Evolutionary conservation across 2,113 vertebrate genomes (phyloP).

Genomic region (Narcine bancroftii): DNA sequence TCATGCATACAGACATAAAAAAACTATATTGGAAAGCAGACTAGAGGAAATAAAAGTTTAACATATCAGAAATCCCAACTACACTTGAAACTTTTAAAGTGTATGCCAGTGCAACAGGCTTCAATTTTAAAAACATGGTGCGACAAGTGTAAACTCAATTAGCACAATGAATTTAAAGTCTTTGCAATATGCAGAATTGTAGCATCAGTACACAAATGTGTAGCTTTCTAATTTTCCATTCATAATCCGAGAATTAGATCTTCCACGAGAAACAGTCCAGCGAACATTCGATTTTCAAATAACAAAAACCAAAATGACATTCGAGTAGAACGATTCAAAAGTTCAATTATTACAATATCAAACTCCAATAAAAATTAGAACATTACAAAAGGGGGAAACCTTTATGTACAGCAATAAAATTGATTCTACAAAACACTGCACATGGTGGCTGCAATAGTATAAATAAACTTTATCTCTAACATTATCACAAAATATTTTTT

Average conservation of each 20-base stretch:
- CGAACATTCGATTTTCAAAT: not conserved
- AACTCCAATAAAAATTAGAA: constrained; percentile 26
- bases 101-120: not conserved
- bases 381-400: constrained; percentile 19
- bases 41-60: not conserved
- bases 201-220: not conserved
- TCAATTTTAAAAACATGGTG: not conserved
- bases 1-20: not conserved
- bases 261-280: not conserved
- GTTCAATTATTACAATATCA: constrained; percentile 11
- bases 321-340: not conserved
- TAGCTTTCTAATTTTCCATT: not conserved
- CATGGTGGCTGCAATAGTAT: constrained; percentile 15
- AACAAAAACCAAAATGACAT: constrained; percentile 1
- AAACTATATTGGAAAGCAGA: not conserved
- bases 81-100: not conserved
- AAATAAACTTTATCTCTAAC: constrained; percentile 35
- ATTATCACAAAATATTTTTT: constrained; percentile 38
- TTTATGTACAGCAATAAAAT: constrained; percentile 34
- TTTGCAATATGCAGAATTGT: not conserved
- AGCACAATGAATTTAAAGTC: not conserved
- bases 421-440: constrained; percentile 31
- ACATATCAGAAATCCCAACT: not conserved
- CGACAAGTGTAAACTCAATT: not conserved
- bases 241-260: not conserved